Base-by-base conservation (phyloP, 2,888 invertebrate species). In the Macrosoma leucophasiata region DNA sequence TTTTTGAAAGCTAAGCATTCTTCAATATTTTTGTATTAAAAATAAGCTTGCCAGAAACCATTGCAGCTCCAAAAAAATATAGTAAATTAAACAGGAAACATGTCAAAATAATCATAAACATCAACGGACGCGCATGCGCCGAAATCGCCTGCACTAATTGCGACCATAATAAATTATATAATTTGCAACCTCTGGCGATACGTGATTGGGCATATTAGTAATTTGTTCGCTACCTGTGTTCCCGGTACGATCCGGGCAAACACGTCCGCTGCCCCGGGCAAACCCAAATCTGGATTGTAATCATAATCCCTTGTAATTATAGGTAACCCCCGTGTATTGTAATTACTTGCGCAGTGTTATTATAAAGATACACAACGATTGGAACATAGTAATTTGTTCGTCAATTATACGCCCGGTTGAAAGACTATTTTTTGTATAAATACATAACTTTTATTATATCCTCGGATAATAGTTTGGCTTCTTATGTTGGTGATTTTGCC, bases 151-250 rank as follows among this genome's bases (percentile, higher is more conserved):
- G 43, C 39, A 37, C 47, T 51, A 50, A 54, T 52, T 51, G 47
- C 43, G 47, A 28, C 29, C 38, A 33, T 48, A 46, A n/a, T n/a
- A n/a, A n/a, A n/a, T 50, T 55, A 52, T 52, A 50, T 53, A 50
- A 52, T 46, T 45, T 51, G 44, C 46, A 46, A 49, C 55, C 52
- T 47, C 50, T 47, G 54, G 67, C 58, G 48, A 55, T 58, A 43
- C 49, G 63, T 64, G 71, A 74, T 78, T 70, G 70, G 60, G 53
- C 46, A 61, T 65, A 72, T 75, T 66, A 66, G 65, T 76, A 71
- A 75, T 78, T 68, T 65, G 67, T 64, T 71, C 55, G 76, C 78
- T 79, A 78, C 79, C 75, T 70, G 76, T 74, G 65, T 76, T 75
- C 63, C 62, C 60, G 56, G 58, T 65, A 46, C 55, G 58, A 63